Evolutionary conservation across 2,797 vertebrate genomes (phyloP).

Genomic region (Oryzias dopingdopingensis): DNA sequence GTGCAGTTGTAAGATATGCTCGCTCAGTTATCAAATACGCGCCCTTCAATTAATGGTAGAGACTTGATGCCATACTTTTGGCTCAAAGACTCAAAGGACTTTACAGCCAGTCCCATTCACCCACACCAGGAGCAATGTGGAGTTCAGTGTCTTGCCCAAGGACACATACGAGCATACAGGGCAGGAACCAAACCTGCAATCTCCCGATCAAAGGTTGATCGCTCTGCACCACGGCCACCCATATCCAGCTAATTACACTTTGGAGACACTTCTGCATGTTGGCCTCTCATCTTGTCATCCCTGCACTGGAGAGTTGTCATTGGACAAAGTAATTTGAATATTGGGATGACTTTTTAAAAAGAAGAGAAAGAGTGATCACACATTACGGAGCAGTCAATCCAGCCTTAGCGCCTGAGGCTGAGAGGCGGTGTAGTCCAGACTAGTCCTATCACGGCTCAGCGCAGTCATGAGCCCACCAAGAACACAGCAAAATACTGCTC

Average conservation of each 20-base stretch:
- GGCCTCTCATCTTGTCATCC: slow-evolving; percentile 13
- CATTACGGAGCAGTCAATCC: slow-evolving; percentile 69
- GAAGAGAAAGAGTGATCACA: slow-evolving; percentile 76
- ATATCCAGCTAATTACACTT: too few relatives aligned
- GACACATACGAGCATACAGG: too few relatives aligned
- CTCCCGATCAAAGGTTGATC: background rate
- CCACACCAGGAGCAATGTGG: too few relatives aligned
- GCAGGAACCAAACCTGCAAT: too few relatives aligned
- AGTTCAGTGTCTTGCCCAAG: too few relatives aligned
- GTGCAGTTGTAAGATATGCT: too few relatives aligned
- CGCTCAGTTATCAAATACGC: too few relatives aligned
- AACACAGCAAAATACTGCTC: slow-evolving; percentile 61
- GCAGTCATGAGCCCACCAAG: slow-evolving; percentile 64
- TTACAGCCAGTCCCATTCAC: too few relatives aligned
- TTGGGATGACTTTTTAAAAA: slow-evolving; percentile 77
- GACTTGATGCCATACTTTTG: too few relatives aligned
- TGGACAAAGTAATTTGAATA: slow-evolving; percentile 72
- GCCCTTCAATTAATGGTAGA: too few relatives aligned
- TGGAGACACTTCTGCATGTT: background rate
- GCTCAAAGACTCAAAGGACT: too few relatives aligned
- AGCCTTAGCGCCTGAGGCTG: slow-evolving; percentile 66
- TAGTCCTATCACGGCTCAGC: slow-evolving; percentile 73
- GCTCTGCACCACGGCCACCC: background rate
- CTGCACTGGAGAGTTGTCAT: slow-evolving; percentile 59
- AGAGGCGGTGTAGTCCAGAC: slow-evolving; percentile 64